These are phyloP conservation scores for Stomatorhinus ivindoensis DNA, from an alignment of 2,113 vertebrate genomes.

Conservation along the genomic window DNA sequence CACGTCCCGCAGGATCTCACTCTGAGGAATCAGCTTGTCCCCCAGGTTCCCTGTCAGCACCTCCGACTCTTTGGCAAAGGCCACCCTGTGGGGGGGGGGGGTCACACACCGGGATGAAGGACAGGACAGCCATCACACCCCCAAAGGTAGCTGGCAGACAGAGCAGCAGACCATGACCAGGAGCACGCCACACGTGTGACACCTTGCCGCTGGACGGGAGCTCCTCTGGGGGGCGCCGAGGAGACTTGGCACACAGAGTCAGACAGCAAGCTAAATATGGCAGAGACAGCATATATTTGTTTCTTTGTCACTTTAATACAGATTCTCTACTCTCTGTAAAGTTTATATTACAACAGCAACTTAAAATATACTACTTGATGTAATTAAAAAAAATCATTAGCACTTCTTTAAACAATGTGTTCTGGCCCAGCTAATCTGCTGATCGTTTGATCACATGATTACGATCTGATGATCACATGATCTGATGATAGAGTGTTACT, in stretches of 20 bases:
- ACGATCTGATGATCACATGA: neutral
- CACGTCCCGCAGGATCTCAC: slow-evolving; percentile 89
- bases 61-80: slow-evolving; percentile 93
- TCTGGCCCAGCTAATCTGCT: neutral
- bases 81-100: slow-evolving; percentile 59
- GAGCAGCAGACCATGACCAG: neutral
- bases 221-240: neutral
- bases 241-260: neutral
- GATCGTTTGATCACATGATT: neutral
- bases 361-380: neutral
- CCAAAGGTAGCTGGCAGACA: neutral
- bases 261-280: neutral
- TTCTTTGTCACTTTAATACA: neutral
- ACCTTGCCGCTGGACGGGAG: neutral
- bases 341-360: neutral
- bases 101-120: neutral
- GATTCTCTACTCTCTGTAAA: neutral
- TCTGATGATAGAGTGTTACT: neutral
- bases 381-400: neutral
- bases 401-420: neutral
- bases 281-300: neutral
- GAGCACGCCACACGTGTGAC: neutral
- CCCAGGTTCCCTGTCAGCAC: slow-evolving; percentile 94
- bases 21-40: slow-evolving; percentile 90
- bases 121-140: neutral